A percentile compares a stretch with the other conserved stretches of the same genome.
These are phyloP conservation scores for Melangyna quadrimaculata DNA, from an alignment of 2,888 invertebrate species.

Conservation along the genomic window DNA sequence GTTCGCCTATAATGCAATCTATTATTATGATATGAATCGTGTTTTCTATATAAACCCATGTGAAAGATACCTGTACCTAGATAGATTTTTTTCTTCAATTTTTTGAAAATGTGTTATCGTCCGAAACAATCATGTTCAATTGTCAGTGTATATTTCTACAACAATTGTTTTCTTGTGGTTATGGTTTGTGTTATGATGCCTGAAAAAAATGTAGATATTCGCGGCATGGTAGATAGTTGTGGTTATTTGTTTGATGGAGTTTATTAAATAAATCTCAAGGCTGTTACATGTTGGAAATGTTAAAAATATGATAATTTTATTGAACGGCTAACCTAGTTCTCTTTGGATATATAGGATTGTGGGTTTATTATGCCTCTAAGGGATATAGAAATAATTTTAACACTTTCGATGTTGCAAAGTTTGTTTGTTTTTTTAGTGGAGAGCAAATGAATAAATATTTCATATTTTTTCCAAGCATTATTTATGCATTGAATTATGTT, in stretches of 20 bases:
- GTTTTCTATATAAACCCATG: not conserved
- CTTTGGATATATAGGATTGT: constrained; percentile 9
- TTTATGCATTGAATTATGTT: not conserved
- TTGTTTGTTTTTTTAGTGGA: not conserved
- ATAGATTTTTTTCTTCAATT: not conserved
- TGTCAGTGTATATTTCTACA: not conserved
- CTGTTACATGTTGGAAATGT: constrained; percentile 48
- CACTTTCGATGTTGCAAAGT: not conserved
- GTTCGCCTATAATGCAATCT: not conserved
- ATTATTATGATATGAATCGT: not conserved
- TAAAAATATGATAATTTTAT: constrained; percentile 56
- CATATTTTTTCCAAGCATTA: not conserved
- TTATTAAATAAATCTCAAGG: constrained; percentile 52
- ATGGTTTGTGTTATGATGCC: not conserved
- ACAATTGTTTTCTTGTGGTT: constrained; percentile 12
- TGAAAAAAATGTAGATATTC: not conserved
- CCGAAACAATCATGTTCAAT: constrained; percentile 19
- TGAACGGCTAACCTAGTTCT: constrained; percentile 52
- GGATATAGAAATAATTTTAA: not conserved
- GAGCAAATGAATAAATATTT: not conserved
- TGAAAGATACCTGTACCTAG: not conserved
- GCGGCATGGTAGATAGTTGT: constrained; percentile 18
- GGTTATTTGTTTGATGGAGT: constrained; percentile 6
- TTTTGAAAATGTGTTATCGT: constrained; percentile 17
- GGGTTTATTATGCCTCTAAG: not conserved